Evolutionary conservation across 1,140 invertebrate species (phyloP).

Genomic region (Drosophila teissieri): DNA sequence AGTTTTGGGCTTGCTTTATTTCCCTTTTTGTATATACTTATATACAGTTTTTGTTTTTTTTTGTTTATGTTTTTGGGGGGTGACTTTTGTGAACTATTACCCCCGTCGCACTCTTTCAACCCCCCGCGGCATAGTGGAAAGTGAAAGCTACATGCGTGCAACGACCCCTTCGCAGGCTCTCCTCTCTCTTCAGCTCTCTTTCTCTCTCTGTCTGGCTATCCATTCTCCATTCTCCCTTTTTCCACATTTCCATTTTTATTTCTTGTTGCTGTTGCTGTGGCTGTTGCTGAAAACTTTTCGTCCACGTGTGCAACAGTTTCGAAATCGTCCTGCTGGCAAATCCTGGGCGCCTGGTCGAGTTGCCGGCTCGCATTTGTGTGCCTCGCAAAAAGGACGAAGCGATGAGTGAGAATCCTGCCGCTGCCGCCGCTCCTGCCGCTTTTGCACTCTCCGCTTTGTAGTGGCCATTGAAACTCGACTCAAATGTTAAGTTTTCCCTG

Average conservation of each 20-base stretch:
- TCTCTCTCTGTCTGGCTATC: conserved; percentile 60
- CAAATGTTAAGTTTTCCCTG: conserved; percentile 68
- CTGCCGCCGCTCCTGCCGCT: conserved; percentile 3
- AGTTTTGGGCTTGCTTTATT: conserved; percentile 17
- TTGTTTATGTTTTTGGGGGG: conserved; percentile 8
- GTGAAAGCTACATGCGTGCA: conserved; percentile 76
- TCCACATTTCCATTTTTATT: conserved; percentile 27
- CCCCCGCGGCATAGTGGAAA: conserved; percentile 34
- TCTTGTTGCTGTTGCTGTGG: neutral
- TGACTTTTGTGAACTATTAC: conserved; percentile 44
- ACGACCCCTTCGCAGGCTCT: conserved; percentile 60
- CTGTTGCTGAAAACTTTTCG: conserved; percentile 34
- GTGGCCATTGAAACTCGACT: conserved; percentile 67
- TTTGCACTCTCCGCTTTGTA: conserved; percentile 19
- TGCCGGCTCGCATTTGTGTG: conserved; percentile 80
- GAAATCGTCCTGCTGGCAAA: conserved; percentile 27
- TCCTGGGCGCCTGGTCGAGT: conserved; percentile 65
- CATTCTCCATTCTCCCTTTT: conserved; percentile 69
- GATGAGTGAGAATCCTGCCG: conserved; percentile 59
- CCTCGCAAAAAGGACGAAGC: conserved; percentile 78
- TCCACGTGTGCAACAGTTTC: conserved; percentile 71
- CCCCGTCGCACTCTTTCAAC: conserved; percentile 8
- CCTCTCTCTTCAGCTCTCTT: conserved; percentile 8
- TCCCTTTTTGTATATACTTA: neutral
- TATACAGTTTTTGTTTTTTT: neutral